These are phyloP conservation scores for Ophion ellenae DNA, from an alignment of 2,888 invertebrate species.

Conservation along the genomic window DNA sequence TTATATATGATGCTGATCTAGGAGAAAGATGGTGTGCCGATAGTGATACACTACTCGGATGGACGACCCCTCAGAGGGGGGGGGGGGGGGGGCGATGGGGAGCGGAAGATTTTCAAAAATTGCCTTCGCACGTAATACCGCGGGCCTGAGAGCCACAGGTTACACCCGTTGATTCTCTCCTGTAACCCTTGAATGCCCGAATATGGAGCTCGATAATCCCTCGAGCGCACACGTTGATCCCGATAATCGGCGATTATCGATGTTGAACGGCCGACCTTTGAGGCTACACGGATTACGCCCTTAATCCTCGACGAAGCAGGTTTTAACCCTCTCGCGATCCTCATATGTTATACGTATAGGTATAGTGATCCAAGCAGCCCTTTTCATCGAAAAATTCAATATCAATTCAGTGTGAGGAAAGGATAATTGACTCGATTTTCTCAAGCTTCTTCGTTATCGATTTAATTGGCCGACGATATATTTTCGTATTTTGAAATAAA, in stretches of 20 bases:
- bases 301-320: background rate
- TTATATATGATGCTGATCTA: background rate
- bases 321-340: background rate
- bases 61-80: background rate
- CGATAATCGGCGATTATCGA: conserved; percentile 26
- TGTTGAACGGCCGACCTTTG: background rate
- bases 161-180: background rate
- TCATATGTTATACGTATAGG: background rate
- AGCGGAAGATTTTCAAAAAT: background rate
- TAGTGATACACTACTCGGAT: background rate
- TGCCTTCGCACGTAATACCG: background rate
- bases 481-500: no score
- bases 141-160: background rate
- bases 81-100: background rate
- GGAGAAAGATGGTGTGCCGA: background rate
- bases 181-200: background rate
- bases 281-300: background rate
- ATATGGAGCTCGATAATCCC: conserved; percentile 11
- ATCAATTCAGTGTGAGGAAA: background rate
- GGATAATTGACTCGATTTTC: background rate
- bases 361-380: background rate
- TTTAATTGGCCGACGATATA: background rate
- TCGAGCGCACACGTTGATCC: background rate
- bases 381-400: background rate
- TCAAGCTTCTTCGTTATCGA: background rate